Conservation (phyloP, 2,888 invertebrate genomes). For the Euplagia quadripunctaria region DNA sequence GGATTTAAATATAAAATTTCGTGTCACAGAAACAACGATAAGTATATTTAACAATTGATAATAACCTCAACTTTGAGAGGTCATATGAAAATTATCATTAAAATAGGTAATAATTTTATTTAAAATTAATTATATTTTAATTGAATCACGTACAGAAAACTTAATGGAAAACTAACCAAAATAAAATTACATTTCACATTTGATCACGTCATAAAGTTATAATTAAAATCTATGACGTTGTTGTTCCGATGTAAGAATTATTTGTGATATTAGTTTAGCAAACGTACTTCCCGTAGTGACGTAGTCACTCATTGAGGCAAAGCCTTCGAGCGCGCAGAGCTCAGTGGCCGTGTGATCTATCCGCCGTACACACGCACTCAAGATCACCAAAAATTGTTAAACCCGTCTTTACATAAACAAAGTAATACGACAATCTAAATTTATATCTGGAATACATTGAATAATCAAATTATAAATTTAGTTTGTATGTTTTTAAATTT, state of each 20-base stretch:
- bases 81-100: constrained; percentile 9
- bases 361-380: constrained; percentile 83
- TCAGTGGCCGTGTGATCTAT: constrained; percentile 85
- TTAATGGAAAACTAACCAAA: constrained; percentile 26
- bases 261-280: constrained; percentile 73
- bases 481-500: constrained; percentile 23
- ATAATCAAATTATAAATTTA: neutral
- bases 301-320: constrained; percentile 80
- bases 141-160: constrained; percentile 38
- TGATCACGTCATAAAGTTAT: constrained; percentile 68
- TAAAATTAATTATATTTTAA: constrained; percentile 10
- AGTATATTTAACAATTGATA: neutral
- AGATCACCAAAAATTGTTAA: constrained; percentile 58
- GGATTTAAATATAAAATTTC: neutral
- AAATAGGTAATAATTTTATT: neutral
- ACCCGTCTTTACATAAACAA: constrained; percentile 24
- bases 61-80: neutral
- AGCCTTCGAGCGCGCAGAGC: constrained; percentile 75
- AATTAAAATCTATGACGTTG: constrained; percentile 76
- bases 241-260: constrained; percentile 68
- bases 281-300: constrained; percentile 85
- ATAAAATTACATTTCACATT: constrained; percentile 57
- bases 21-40: constrained; percentile 1
- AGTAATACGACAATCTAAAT: constrained; percentile 8
- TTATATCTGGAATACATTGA: constrained; percentile 14